Conservation (phyloP, 2,888 invertebrate species). For the Acanthosoma haemorrhoidale region DNA sequence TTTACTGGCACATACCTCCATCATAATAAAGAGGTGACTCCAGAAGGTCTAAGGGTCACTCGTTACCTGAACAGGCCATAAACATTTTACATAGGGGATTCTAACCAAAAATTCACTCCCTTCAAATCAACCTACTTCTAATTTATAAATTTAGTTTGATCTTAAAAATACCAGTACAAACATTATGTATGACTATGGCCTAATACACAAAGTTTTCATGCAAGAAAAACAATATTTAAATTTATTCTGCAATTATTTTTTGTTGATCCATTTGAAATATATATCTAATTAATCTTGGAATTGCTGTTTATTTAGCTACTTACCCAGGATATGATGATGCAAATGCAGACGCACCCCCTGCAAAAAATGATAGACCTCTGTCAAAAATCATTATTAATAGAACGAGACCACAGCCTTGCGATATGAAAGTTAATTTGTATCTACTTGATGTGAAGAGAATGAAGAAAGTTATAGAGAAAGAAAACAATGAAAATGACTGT, state of each 20-base stretch:
- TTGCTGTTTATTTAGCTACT: constrained; percentile 43
- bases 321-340: constrained; percentile 30
- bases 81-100: too few relatives aligned
- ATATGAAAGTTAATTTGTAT: constrained; percentile 60
- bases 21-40: too few relatives aligned
- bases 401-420: constrained; percentile 79
- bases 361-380: constrained; percentile 50
- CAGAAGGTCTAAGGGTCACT: too few relatives aligned
- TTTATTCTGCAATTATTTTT: too few relatives aligned
- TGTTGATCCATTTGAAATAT: too few relatives aligned
- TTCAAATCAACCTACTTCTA: too few relatives aligned
- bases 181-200: too few relatives aligned
- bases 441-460: constrained; percentile 42
- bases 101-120: too few relatives aligned
- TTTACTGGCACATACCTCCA: too few relatives aligned
- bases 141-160: too few relatives aligned
- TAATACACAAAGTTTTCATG: background rate
- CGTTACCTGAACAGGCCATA: too few relatives aligned
- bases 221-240: background rate
- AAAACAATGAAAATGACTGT: background rate
- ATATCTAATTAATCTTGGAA: constrained; percentile 41
- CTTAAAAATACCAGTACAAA: background rate
- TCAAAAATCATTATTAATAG: constrained; percentile 63
- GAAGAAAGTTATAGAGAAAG: constrained; percentile 8
- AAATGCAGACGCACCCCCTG: constrained; percentile 26